A percentile compares a stretch with the other conserved stretches of the same genome.
Conservation (phyloP, 2,888 invertebrate species). For the Macaria notata region DNA sequence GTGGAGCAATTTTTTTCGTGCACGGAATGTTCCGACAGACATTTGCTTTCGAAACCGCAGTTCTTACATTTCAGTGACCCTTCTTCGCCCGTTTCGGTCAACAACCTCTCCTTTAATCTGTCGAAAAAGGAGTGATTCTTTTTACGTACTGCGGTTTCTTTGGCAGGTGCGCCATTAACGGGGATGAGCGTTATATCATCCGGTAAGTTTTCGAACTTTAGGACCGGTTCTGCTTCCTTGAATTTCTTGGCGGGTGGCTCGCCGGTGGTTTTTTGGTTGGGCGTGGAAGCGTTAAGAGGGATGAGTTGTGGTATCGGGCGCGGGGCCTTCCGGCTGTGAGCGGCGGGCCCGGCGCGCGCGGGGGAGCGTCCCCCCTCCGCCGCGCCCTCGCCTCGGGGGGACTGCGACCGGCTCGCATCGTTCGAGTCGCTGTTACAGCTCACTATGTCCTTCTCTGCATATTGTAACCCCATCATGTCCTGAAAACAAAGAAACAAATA, state of each 20-base stretch:
- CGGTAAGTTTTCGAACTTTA: slow-evolving; percentile 49
- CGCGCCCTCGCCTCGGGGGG: slow-evolving; percentile 48
- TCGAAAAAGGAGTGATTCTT: slow-evolving; percentile 92
- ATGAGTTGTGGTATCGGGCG: slow-evolving; percentile 90
- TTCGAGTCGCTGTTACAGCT: slow-evolving; percentile 73
- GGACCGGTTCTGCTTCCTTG: slow-evolving; percentile 54
- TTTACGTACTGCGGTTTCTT: slow-evolving; percentile 69
- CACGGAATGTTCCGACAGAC: slow-evolving; percentile 90
- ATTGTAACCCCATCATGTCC: slow-evolving; percentile 67
- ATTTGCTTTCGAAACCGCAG: slow-evolving; percentile 90
- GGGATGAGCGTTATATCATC: slow-evolving; percentile 59
- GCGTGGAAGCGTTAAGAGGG: slow-evolving; percentile 82
- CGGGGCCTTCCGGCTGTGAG: slow-evolving; percentile 61
- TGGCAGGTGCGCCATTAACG: slow-evolving; percentile 44
- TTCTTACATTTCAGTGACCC: slow-evolving; percentile 86
- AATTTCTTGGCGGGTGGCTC: slow-evolving; percentile 73
- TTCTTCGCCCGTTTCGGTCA: slow-evolving; percentile 84
- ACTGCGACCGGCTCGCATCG: slow-evolving; percentile 55
- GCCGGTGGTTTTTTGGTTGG: slow-evolving; percentile 64
- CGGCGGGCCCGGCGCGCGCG: slow-evolving; percentile 54
- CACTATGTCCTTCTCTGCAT: slow-evolving; percentile 64
- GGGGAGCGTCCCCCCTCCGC: slow-evolving; percentile 49
- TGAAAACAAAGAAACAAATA: slow-evolving; percentile 51
- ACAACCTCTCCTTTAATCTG: slow-evolving; percentile 88
- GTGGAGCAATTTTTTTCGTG: slow-evolving; percentile 87